Evolutionary conservation across 1,140 invertebrate species (phyloP), one percentile per base, ranked within the genome.

Genomic region (Temnothorax longispinosus): DNA sequence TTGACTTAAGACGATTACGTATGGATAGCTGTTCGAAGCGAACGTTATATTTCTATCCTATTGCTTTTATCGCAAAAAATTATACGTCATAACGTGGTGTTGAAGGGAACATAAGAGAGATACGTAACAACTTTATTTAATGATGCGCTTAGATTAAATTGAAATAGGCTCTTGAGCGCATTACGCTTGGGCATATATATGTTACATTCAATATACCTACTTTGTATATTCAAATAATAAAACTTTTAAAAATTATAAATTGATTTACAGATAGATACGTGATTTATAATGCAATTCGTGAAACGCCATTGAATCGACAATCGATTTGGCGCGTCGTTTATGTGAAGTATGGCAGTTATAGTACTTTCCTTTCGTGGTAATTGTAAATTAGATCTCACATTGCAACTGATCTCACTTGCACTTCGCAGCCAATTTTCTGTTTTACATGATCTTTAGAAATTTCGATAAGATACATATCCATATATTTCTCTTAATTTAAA

Each of bases 241-340:
- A 18, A 81, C 3, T 56, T 71, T 27, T 13, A 41, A 56, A 27
- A 11, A 81, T 71, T 56, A 56, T n/a, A 41, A 81, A 69, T 56
- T 69, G 21, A 10, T 13, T 71, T 13, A 15, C 13, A 47, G n/a
- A 32, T 56, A 81, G 0, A 0, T 44, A 18, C 18, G 10, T 81
- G 15, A 81, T 56, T 71, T 81, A 71, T 54, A 47, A 54, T 18
- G 21, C 65, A 71, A 81, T 56, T 47, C 10, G 15, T 6, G n/a
- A 10, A 44, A 13, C 11, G n/a, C 27, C 27, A 27, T 27, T 27
- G 27, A 27, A 27, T 27, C 27, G 27, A 27, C 27, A 27, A 27
- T 27, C 47, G 62, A 54, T 54, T 38, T 64, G 8, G 15, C 15
- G 44, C 32, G 32, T 78, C 10, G 15, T 78, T 67, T 38, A 65